These are phyloP conservation scores for Halisarca cf. caerulea DNA, from an alignment of 37 sponge, comb jelly and placozoan species.

Conservation along the genomic window DNA sequence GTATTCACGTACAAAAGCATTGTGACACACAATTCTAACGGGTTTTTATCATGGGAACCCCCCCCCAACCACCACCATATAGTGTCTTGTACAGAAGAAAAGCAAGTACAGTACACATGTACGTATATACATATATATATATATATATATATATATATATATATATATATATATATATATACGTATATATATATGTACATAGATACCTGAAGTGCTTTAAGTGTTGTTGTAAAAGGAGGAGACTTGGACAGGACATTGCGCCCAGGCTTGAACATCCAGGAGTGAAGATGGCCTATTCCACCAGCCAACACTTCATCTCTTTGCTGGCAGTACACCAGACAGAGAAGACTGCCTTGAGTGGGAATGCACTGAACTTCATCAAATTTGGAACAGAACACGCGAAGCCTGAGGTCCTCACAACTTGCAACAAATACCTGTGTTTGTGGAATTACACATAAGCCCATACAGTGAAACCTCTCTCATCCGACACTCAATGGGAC, in stretches of 20 bases:
- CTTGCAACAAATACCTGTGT: slow-evolving; percentile 65
- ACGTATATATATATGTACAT: background rate
- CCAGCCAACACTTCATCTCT: slow-evolving; percentile 47
- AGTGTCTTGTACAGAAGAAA: no score
- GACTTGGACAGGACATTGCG: background rate
- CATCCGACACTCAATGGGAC: no score
- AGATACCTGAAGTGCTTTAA: slow-evolving; percentile 17
- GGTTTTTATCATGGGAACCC: no score
- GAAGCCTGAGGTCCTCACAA: slow-evolving; percentile 52
- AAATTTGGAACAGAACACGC: slow-evolving; percentile 57
- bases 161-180: background rate
- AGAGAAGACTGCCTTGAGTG: slow-evolving; percentile 28
- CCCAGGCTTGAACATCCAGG: background rate
- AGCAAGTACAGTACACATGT: no score
- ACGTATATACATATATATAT: no score
- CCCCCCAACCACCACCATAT: no score
- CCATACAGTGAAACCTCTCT: background rate
- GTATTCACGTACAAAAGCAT: no score
- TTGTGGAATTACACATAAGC: no score
- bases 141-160: no score
- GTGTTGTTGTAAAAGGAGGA: background rate
- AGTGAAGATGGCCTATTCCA: slow-evolving; percentile 48
- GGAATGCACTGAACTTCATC: slow-evolving; percentile 25
- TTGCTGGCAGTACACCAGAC: slow-evolving; percentile 38
- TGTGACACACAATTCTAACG: no score